Percentiles rank a stretch among this genome's conserved stretches.
phyloP scores from a whole-genome alignment of 2,797 vertebrate genomes.

The Gastrophryne carolinensis region DNA sequence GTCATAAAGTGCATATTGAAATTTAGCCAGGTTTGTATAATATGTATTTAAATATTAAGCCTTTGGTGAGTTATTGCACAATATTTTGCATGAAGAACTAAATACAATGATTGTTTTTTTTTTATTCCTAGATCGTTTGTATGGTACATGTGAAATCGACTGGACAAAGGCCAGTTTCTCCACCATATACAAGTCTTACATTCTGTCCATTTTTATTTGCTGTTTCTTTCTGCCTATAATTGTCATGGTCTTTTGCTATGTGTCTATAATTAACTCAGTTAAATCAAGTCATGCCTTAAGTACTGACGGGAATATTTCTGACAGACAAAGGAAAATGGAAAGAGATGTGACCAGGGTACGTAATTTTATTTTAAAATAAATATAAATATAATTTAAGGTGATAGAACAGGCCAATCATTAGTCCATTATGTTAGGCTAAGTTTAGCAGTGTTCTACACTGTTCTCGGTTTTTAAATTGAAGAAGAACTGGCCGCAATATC shows the following conservation, averaged over 20 bases:
- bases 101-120: too few species aligned
- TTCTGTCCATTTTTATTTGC: conserved; percentile 82
- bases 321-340: conserved; percentile 78
- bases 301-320: conserved; percentile 70
- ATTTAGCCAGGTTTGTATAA: too few species aligned
- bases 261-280: conserved; percentile 84
- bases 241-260: conserved; percentile 79
- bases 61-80: too few species aligned
- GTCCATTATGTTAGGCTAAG: too few species aligned
- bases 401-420: too few species aligned
- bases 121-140: conserved; percentile 74
- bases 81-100: too few species aligned
- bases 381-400: background rate
- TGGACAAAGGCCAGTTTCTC: conserved; percentile 90
- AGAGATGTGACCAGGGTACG: conserved; percentile 77
- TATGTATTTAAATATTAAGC: too few species aligned
- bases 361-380: background rate
- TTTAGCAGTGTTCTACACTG: too few species aligned
- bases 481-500: too few species aligned
- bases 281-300: conserved; percentile 80
- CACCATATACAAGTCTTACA: conserved; percentile 85
- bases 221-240: conserved; percentile 80
- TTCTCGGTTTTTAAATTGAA: too few species aligned
- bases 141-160: conserved; percentile 85
- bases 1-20: too few species aligned